These are phyloP conservation scores for Nasonovia ribisnigri DNA, from an alignment of 2,888 invertebrate genomes.

Conservation along the genomic window DNA sequence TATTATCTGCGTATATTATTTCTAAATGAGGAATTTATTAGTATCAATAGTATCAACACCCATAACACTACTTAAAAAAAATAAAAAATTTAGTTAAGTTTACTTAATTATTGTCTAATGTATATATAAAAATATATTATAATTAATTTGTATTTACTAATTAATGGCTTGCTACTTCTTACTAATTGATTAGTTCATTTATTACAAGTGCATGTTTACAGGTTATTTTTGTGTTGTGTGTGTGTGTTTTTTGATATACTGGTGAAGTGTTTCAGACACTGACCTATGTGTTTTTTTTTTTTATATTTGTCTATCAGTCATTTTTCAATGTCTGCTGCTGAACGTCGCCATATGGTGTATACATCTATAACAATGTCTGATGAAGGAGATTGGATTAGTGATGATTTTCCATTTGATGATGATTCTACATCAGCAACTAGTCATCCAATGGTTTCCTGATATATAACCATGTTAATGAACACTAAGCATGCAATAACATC, in stretches of 20 bases:
- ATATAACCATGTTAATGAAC: conserved; percentile 62
- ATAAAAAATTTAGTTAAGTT: too few species aligned
- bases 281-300: conserved; percentile 46
- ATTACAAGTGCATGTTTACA: conserved; percentile 22
- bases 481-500: conserved; percentile 60
- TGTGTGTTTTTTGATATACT: conserved; percentile 5
- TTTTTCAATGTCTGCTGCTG: conserved; percentile 63
- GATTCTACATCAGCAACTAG: conserved; percentile 56
- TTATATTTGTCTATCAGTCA: conserved; percentile 61
- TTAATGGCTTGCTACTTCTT: conserved; percentile 1
- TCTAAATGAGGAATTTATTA: neutral
- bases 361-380: conserved; percentile 64
- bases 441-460: conserved; percentile 64
- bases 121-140: neutral
- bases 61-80: neutral
- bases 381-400: conserved; percentile 63
- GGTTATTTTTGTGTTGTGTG: neutral
- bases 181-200: neutral
- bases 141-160: neutral
- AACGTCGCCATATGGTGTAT: conserved; percentile 63
- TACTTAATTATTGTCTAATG: neutral
- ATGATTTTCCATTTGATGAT: conserved; percentile 61
- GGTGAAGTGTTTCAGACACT: conserved; percentile 25
- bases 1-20: neutral
- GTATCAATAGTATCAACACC: neutral